Evolutionary conservation across 2,113 vertebrate genomes (phyloP), one percentile per base, ranked within the genome.

Genomic region (Oreotrochilus melanogaster): DNA sequence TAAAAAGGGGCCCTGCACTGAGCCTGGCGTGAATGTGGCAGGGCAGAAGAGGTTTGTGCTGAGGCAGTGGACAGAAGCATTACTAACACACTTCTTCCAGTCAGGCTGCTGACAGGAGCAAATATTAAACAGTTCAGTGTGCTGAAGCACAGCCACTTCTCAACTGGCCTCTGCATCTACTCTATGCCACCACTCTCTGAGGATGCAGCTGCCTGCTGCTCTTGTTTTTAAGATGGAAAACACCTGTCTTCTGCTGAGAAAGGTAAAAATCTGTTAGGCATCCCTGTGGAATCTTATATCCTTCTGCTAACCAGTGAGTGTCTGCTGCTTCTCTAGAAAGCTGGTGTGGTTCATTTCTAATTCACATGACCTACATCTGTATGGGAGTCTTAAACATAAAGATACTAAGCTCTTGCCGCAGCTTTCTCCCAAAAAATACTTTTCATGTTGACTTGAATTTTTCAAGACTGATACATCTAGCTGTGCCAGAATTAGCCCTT

Each of bases 21-120:
- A 30, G 84, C 53, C 48, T 75, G 61, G 69, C 1, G 4, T 80
- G 74, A 33, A 48, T 45, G 54, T 61, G 78, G 78, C 2, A 6
- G 71, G 78, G 93, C 82, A 92, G 65, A 90, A 54, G 48, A n/a
- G 67, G 81, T 87, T 83, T 64, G 81, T 95, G 74, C 89, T 90
- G 85, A 93, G 79, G 79, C 64, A 74, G 48, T 1, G 31, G 72
- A 48, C 90, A 95, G 64, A 79, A 72, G 88, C 86, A n/a, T 88
- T 78, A 37, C 56, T 88, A 61, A 88, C 66, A 73, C n/a, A 24
- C 76, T 70, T 79, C 91, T 93, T 78, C 80, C 85, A 81, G 45
- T 47, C 80, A 66, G 92, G 80, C 91, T 89, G 89, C 88, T 92
- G 92, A 86, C 80, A 71, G 85, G 74, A 82, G 67, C 91, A 84